These are phyloP conservation scores for Oryzaephilus surinamensis DNA, from an alignment of 1,140 invertebrate genomes.

Conservation along the genomic window DNA sequence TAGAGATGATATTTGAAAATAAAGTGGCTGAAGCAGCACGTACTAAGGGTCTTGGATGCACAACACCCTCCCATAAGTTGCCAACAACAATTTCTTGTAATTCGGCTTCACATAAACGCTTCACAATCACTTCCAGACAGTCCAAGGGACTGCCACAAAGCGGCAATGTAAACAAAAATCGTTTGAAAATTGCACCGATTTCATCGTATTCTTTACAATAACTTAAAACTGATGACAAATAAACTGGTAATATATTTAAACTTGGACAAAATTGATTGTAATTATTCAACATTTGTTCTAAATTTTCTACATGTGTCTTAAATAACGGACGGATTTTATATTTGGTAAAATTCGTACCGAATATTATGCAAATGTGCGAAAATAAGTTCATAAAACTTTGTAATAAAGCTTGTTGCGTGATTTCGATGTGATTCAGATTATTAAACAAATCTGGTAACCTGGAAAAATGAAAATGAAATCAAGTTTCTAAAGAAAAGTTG, in stretches of 20 bases:
- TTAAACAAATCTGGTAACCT: slow-evolving; percentile 39
- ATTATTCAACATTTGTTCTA: slow-evolving; percentile 34
- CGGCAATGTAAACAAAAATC: slow-evolving; percentile 43
- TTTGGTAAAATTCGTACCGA: slow-evolving; percentile 40
- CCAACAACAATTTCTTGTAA: slow-evolving; percentile 47
- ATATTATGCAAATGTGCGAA: slow-evolving; percentile 38
- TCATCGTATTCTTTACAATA: slow-evolving; percentile 35
- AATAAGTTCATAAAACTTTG: slow-evolving; percentile 38
- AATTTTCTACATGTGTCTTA: slow-evolving; percentile 37
- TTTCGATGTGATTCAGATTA: slow-evolving; percentile 31
- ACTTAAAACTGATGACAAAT: slow-evolving; percentile 40
- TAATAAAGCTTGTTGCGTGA: slow-evolving; percentile 29
- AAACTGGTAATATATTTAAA: slow-evolving; percentile 45
- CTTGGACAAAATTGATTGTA: slow-evolving; percentile 36
- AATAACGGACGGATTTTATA: slow-evolving; percentile 42
- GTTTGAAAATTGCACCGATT: slow-evolving; percentile 39
- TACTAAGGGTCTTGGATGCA: slow-evolving; percentile 51
- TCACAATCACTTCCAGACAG: slow-evolving; percentile 42
- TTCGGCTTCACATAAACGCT: slow-evolving; percentile 36
- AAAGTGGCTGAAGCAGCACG: slow-evolving; percentile 47
- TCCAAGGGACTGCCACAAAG: slow-evolving; percentile 43
- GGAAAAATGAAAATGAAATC: slow-evolving; percentile 5
- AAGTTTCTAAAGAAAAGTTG: not conserved
- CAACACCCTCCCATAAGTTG: slow-evolving; percentile 59
- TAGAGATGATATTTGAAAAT: slow-evolving; percentile 47